Evolutionary conservation across 2,888 invertebrate species (phyloP), one percentile per base, ranked within the genome.

Genomic region (Chymomyza caudatula): DNA sequence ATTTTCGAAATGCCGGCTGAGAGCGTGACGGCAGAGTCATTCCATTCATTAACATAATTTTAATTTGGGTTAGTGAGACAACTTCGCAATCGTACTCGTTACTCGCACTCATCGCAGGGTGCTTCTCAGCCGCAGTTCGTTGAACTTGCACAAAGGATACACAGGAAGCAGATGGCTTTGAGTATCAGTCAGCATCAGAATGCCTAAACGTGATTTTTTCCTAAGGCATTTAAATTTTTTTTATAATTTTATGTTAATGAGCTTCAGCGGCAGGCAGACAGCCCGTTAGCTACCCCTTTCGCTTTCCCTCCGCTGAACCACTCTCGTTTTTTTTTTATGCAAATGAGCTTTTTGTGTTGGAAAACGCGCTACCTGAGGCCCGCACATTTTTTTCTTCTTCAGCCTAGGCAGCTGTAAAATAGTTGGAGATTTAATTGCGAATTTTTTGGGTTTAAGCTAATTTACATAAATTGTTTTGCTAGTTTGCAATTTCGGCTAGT

Each of bases 11-110:
- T n/a, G 53, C 25, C 53, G 25, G 23, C 53, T 53, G 53, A 23
- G 53, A 17, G 15, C 20, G 13, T 51, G 58, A 4, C 20, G 52
- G 15, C 15, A 15, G 58, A n/a, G 64, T 52, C 63, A 69, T 74
- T 56, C 57, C 72, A 69, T 81, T 84, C 84, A 88, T 88, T 88
- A 88, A 88, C 88, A 88, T 88, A 88, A 88, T 88, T 88, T 88
- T 88, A 88, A 88, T 88, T 87, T 88, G 81, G 88, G 87, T 88
- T 88, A 88, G 85, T 87, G 85, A 88, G 86, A 79, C 85, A 78
- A 76, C 74, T 71, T 69, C 71, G 66, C 71, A 64, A 25, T 47
- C 29, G 51, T 5, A 23, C 53, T n/a, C n/a, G 53, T 60, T n/a
- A 8, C 19, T 25, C 51, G 52, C 42, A 0, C 29, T n/a, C 4